Conservation (phyloP, 2,888 invertebrate genomes). For the Bruchidius siliquastri region DNA sequence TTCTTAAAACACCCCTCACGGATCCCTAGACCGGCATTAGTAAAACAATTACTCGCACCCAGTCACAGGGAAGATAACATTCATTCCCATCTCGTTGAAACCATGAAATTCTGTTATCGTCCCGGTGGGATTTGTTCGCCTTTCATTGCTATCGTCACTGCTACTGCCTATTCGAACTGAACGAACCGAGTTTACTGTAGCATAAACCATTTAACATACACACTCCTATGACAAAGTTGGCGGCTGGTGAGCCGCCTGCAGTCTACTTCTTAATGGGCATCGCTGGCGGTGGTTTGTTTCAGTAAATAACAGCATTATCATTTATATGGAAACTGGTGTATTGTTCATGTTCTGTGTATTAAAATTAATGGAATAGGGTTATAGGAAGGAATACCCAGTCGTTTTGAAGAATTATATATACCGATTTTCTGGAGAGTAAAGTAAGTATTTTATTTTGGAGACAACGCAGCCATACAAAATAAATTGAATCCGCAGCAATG, state of each 20-base stretch:
- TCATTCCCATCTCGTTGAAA: neutral
- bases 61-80: neutral
- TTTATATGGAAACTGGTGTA: neutral
- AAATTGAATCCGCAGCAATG: no score
- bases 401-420: no score
- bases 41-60: neutral
- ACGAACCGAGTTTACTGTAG: constrained; percentile 38
- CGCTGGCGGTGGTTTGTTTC: neutral
- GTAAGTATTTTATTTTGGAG: no score
- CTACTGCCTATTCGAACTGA: neutral
- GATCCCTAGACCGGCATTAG: neutral
- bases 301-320: neutral
- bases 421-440: no score
- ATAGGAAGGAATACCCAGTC: neutral
- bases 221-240: constrained; percentile 41
- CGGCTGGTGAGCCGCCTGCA: neutral
- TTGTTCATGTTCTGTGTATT: neutral
- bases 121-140: neutral
- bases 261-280: neutral
- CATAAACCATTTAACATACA: constrained; percentile 48
- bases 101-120: neutral
- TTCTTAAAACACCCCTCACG: neutral
- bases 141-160: neutral
- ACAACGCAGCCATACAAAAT: no score
- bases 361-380: neutral